Evolutionary conservation across 2,888 invertebrate species (phyloP).

Genomic region (Hydrotaea diabolus): DNA sequence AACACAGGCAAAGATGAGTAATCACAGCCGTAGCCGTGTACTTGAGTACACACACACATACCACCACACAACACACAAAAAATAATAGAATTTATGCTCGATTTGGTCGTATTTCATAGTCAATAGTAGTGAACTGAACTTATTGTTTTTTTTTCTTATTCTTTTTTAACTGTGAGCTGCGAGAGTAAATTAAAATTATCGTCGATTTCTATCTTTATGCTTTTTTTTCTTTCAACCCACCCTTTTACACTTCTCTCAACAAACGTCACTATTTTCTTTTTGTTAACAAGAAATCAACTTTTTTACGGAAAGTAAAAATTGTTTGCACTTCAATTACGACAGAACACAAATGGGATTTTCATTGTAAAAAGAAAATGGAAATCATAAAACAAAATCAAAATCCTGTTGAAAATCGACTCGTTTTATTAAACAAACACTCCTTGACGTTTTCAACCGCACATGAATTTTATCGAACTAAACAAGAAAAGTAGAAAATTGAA

Average conservation of each 20-base stretch:
- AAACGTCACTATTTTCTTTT: too few species aligned
- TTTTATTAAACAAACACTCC: slow-evolving; percentile 26
- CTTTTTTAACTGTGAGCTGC: neutral
- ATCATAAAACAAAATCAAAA: slow-evolving; percentile 51
- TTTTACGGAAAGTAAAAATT: neutral
- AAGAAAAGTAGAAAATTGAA: slow-evolving; percentile 52
- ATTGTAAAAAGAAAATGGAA: slow-evolving; percentile 3
- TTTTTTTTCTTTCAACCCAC: neutral
- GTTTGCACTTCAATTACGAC: neutral
- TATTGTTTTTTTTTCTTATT: neutral
- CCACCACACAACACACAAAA: neutral
- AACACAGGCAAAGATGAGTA: slow-evolving; percentile 58
- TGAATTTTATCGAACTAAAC: slow-evolving; percentile 60
- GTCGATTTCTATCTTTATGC: neutral
- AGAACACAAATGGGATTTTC: neutral
- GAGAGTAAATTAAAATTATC: neutral
- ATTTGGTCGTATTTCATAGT: neutral
- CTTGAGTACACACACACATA: neutral
- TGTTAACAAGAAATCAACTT: neutral
- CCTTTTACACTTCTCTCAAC: neutral
- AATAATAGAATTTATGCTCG: neutral
- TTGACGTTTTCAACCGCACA: slow-evolving; percentile 56
- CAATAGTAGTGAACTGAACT: too few species aligned
- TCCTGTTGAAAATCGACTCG: slow-evolving; percentile 32
- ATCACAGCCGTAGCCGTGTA: slow-evolving; percentile 28